Evolutionary conservation across 1,140 invertebrate species (phyloP), one percentile per base, ranked within the genome.

Genomic region (Bombyx mandarina): DNA sequence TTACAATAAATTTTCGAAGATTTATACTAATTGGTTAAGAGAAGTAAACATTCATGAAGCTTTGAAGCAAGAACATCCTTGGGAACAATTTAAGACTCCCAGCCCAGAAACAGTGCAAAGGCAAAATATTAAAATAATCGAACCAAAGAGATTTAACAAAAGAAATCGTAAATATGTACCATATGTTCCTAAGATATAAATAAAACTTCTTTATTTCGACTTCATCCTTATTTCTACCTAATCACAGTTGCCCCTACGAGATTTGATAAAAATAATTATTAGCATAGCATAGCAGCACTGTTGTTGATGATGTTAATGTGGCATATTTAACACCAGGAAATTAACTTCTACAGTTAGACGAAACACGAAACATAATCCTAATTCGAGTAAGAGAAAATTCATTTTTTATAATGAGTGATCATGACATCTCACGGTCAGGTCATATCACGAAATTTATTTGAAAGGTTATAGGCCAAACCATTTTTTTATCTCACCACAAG

Each of bases 61-160:
- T 8, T 87, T 91, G 52, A 88, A 91, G 69, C 73, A 75, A 43
- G 83, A 88, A 57, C 88, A 91, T 69, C 91, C 91, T 0, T 92
- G 91, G 89, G 76, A 88, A 35, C 90, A 91, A 58, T 92, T 86
- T 56, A 84, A 76, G 62, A 75, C 82, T 45, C 48, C 67, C 0
- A 70, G 85, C 56, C 79, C 79, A 50, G 69, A 77, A n/a, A 74
- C 79, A 52, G 48, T 86, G 22, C 82, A 86, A 54, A 62, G 73
- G 46, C 57, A 69, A 18, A 69, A 68, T 7, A 58, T 82, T 46
- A 18, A 67, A 54, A 84, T 84, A 42, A 63, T 65, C 52, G 67
- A 80, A 57, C 83, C 83, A 10, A 84, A 84, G 56, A 84, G 61
- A 48, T 82, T 84, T 62, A 84, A 77, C 62, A 86, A 79, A 62